Base-by-base conservation (phyloP, 1,140 invertebrate genomes). In the Brachionus sp. region DNA sequence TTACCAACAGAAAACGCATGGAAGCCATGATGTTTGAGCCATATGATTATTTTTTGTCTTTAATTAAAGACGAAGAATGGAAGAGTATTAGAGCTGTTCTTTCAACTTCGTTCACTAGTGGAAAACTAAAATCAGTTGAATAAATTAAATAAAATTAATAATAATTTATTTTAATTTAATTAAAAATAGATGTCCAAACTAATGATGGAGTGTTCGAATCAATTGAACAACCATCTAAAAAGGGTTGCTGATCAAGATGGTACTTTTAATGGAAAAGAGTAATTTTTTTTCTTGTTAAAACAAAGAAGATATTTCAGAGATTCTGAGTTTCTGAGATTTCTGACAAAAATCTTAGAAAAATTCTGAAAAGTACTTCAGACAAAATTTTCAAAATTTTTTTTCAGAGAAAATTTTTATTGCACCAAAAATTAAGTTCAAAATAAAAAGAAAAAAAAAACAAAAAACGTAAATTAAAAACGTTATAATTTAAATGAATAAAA, bases 61-160 rank as follows among this genome's bases (percentile, higher is more conserved):
- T 44, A 29, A 23, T 82, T 6, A 68, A 82, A 82, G 80, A 70
- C 19, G 80, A 82, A 44, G 57, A 82, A 42, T 82, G 80, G 80
- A 82, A 82, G 19, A 42, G 25, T 68, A 64, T 66, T n/a, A 25
- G 80, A 23, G 50, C 80, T 33, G 44, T 82, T 44, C n/a, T 82
- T 7, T 82, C 80, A 16, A 66, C 80, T 33, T 44, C 62, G 19
- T 82, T 82, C 35, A 42, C 80, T 5, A 82, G 57, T 42, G 80
- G 57, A 44, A 82, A 82, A 35, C 35, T 82, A 16, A 82, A 82
- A 70, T 44, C 80, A 66, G 77, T 82, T 42, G 23, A 64, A 64
- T 12, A 19, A 42, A 50, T 7, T 78, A 25, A 6, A 50, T n/a
- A 35, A 33, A 12, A 13, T 78, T 50, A 1, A 13, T 37, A 6